A percentile compares a stretch with the other conserved stretches of the same genome.
Conservation (phyloP, 2,113 vertebrate species). For the Cyphotilapia sp. region DNA sequence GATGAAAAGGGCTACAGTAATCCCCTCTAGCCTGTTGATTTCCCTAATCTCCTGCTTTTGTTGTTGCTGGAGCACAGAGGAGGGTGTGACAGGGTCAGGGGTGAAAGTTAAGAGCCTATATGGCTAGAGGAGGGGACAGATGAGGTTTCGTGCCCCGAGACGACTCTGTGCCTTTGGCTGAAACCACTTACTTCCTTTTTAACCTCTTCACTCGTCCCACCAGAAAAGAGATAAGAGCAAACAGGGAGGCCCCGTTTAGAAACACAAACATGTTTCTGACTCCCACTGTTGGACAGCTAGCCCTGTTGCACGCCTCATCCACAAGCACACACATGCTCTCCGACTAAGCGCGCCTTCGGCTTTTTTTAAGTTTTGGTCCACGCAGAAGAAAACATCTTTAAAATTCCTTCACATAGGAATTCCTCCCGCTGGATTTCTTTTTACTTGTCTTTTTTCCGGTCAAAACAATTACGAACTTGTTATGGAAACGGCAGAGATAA, state of each 20-base stretch:
- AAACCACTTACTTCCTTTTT: constrained; percentile 30
- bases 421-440: neutral
- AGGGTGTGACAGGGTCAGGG: constrained; percentile 72
- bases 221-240: constrained; percentile 51
- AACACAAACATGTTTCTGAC: constrained; percentile 59
- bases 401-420: neutral
- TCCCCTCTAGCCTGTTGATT: constrained; percentile 64
- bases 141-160: constrained; percentile 53
- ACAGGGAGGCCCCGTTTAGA: constrained; percentile 31
- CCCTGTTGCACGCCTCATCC: neutral
- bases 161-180: constrained; percentile 35
- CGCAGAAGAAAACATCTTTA: neutral
- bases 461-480: neutral
- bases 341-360: neutral
- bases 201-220: neutral
- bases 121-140: constrained; percentile 47
- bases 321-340: neutral
- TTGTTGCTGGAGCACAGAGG: constrained; percentile 58
- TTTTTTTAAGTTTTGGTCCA: neutral
- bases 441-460: neutral
- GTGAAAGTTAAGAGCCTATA: constrained; percentile 70
- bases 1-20: constrained; percentile 68
- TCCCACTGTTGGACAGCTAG: constrained; percentile 18
- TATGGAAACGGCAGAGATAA: neutral
- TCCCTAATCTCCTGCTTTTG: constrained; percentile 69